Evolutionary conservation across 2,113 vertebrate species (phyloP).

Genomic region (Apodemus sylvaticus): DNA sequence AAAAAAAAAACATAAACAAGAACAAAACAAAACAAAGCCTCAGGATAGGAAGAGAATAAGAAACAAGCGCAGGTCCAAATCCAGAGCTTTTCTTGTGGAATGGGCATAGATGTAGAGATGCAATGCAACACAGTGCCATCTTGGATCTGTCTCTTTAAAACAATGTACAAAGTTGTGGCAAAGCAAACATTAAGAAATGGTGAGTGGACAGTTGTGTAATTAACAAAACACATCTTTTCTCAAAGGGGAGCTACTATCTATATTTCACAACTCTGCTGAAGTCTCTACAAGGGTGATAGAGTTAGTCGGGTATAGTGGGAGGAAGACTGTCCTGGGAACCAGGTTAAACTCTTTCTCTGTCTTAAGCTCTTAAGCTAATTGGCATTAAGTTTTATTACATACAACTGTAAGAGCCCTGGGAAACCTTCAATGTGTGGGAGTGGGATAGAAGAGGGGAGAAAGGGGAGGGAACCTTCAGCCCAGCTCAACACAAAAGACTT

Average conservation of each 20-base stretch:
- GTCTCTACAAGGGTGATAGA: constrained; percentile 21
- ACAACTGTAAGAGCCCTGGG: not conserved
- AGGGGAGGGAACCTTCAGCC: not conserved
- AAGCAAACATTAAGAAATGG: not conserved
- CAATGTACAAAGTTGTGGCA: not conserved
- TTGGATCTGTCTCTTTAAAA: constrained; percentile 25
- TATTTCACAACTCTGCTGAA: constrained; percentile 21
- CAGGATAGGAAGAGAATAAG: not conserved
- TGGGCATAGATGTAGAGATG: not conserved
- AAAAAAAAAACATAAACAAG: no score
- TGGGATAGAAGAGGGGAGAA: not conserved
- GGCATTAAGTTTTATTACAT: constrained; percentile 26
- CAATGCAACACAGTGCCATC: not conserved
- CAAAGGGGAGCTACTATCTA: not conserved
- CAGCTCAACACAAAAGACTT: not conserved
- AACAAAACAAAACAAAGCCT: not conserved
- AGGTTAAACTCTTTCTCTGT: not conserved
- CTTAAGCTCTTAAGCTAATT: constrained; percentile 51
- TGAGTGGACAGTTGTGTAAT: constrained; percentile 29
- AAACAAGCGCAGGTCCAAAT: not conserved
- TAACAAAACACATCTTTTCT: constrained; percentile 22
- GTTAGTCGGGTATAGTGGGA: not conserved
- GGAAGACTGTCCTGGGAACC: constrained; percentile 24
- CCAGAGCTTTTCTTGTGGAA: not conserved
- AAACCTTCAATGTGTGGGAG: not conserved